phyloP scores from a whole-genome alignment of 2,113 vertebrate genomes.

The Elaphurus davidianus region DNA sequence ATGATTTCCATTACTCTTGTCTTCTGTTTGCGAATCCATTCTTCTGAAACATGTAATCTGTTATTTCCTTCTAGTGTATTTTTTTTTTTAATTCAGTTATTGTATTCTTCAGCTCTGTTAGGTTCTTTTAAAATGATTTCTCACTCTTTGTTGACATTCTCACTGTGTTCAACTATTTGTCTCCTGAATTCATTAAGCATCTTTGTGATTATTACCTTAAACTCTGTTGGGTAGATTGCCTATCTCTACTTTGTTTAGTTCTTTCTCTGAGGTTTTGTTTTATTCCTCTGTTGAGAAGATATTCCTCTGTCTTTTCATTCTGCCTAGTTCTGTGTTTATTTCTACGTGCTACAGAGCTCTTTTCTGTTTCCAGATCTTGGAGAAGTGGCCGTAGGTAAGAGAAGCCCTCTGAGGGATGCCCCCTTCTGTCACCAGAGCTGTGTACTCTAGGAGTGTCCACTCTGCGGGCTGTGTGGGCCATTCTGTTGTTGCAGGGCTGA shows the following conservation, averaged over 20 bases:
- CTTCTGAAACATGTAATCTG: not conserved
- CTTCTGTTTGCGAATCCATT: not conserved
- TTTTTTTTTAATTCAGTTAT: not conserved
- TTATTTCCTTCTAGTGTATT: not conserved
- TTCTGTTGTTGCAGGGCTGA: not conserved
- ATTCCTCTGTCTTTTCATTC: not conserved
- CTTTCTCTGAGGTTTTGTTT: not conserved
- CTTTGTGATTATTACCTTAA: not conserved
- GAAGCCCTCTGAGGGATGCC: not conserved
- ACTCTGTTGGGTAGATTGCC: not conserved
- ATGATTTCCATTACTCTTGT: not conserved
- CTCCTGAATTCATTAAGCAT: not conserved
- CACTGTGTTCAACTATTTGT: not conserved
- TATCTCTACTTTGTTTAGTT: not conserved
- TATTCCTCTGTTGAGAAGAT: not conserved
- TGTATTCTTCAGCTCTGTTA: not conserved
- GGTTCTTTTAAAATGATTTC: not conserved
- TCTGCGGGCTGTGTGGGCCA: not conserved
- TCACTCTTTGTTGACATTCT: not conserved
- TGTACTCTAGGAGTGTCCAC: not conserved
- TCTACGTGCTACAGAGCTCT: not conserved
- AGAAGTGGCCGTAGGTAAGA: not conserved
- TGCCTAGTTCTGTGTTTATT: not conserved
- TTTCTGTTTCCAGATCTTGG: not conserved
- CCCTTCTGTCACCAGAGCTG: not conserved